Evolutionary conservation across 2,113 vertebrate species (phyloP).

Genomic region (Hydropotes inermis): DNA sequence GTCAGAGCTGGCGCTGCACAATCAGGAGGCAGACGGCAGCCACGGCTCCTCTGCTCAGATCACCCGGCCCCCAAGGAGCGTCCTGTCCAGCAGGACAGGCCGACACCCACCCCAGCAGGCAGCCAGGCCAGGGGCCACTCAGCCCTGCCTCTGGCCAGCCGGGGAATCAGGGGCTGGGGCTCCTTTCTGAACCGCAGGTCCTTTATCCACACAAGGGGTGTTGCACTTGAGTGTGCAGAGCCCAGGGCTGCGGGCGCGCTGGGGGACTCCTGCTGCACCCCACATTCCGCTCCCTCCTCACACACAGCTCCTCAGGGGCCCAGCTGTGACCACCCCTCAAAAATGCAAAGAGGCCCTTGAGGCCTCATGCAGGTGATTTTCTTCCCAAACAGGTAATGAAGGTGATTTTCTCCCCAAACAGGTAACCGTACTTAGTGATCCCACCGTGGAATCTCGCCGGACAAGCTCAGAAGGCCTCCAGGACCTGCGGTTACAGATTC

Average conservation of each 20-base stretch:
- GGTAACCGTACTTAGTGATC: neutral
- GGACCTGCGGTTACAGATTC: neutral
- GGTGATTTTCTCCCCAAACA: neutral
- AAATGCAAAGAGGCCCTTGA: neutral
- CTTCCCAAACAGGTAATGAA: neutral
- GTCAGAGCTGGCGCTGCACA: no score
- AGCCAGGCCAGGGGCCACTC: neutral
- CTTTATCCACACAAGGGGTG: neutral
- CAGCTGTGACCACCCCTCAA: neutral
- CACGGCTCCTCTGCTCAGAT: rapidly evolving
- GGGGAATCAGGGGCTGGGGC: rapidly evolving
- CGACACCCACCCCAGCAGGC: neutral
- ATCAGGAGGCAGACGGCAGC: neutral
- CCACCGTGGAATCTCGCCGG: rapidly evolving
- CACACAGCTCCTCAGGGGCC: neutral
- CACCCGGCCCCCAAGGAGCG: rapidly evolving
- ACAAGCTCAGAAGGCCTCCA: neutral
- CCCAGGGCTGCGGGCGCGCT: rapidly evolving
- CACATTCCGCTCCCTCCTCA: no score
- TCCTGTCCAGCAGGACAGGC: neutral
- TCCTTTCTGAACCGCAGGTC: neutral
- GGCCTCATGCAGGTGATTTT: neutral
- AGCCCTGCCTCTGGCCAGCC: neutral
- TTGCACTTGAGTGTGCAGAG: neutral
- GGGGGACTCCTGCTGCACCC: neutral